phyloP scores from a whole-genome alignment of 2,797 vertebrate species.

The Chelidonichthys spinosus region DNA sequence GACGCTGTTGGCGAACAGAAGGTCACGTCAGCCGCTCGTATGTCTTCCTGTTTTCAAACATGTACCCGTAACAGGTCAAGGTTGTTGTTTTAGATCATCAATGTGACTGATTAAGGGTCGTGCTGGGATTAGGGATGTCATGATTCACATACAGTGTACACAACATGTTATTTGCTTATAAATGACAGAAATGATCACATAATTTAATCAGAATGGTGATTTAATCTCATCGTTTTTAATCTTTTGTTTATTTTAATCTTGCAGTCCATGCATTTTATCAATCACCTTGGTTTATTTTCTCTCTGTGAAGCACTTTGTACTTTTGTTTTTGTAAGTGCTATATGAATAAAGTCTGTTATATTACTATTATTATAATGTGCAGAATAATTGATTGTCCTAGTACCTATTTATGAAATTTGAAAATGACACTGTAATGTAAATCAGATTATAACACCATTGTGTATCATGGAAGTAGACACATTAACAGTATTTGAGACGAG shows the following conservation, averaged over 20 bases:
- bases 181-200: too few relatives aligned
- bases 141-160: neutral
- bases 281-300: too few relatives aligned
- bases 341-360: too few relatives aligned
- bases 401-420: neutral
- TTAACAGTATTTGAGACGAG: too few relatives aligned
- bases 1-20: neutral
- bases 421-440: neutral
- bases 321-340: too few relatives aligned
- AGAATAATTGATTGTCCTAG: neutral
- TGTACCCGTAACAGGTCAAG: neutral
- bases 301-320: too few relatives aligned
- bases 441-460: neutral
- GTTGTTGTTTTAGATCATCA: neutral
- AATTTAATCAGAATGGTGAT: too few relatives aligned
- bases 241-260: too few relatives aligned
- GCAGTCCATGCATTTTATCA: too few relatives aligned
- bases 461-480: neutral
- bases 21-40: neutral
- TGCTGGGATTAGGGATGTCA: conserved; percentile 2
- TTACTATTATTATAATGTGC: too few relatives aligned
- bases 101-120: conserved; percentile 6
- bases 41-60: too few relatives aligned
- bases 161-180: neutral
- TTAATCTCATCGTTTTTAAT: too few relatives aligned